Evolutionary conservation across 2,797 vertebrate genomes (phyloP).

Genomic region (Enteromius paludinosus): DNA sequence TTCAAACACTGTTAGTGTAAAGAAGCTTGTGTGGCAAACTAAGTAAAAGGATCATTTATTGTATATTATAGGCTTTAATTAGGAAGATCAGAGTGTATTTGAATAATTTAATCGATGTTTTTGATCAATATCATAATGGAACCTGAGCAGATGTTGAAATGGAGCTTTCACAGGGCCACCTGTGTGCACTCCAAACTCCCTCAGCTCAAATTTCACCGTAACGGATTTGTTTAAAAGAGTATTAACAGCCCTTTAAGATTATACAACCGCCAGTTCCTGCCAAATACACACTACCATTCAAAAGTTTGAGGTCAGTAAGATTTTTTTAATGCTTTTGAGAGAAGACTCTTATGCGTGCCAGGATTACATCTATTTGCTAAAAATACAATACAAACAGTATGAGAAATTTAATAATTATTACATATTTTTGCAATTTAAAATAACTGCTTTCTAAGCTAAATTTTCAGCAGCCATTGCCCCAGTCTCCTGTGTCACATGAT

Average conservation of each 20-base stretch:
- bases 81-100: neutral
- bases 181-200: conserved; percentile 36
- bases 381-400: neutral
- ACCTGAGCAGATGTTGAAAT: conserved; percentile 51
- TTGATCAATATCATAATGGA: conserved; percentile 45
- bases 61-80: conserved; percentile 9
- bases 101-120: conserved; percentile 25
- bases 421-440: neutral
- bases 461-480: neutral
- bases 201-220: conserved; percentile 44
- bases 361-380: neutral
- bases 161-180: conserved; percentile 46
- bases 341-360: too few species aligned
- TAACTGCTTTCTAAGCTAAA: neutral
- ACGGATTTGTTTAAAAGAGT: conserved; percentile 40
- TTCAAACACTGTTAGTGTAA: conserved; percentile 5
- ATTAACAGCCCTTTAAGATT: conserved; percentile 32
- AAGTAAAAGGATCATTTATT: conserved; percentile 18
- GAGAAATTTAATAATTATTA: neutral
- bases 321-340: neutral
- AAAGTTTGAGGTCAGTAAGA: neutral
- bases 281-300: neutral
- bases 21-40: conserved; percentile 9
- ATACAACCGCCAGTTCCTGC: conserved; percentile 12
- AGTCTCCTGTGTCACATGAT: neutral